These are phyloP conservation scores for Limnephilus marmoratus DNA, from an alignment of 2,888 invertebrate genomes.

Conservation along the genomic window DNA sequence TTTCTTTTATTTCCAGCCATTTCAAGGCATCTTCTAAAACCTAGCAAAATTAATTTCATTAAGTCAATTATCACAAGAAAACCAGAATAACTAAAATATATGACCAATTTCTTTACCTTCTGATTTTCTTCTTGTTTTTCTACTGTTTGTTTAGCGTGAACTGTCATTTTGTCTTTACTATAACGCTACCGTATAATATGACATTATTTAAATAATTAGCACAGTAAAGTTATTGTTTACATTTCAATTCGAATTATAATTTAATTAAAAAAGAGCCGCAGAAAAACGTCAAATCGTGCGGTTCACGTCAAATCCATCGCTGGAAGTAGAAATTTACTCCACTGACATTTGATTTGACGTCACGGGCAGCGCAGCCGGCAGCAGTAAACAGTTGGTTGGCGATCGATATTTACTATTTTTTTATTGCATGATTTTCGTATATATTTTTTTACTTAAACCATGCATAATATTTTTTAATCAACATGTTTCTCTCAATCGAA, in stretches of 20 bases:
- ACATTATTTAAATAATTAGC: neutral
- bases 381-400: no score
- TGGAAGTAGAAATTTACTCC: neutral
- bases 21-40: conserved; percentile 47
- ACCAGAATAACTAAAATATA: neutral
- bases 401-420: no score
- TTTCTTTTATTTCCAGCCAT: conserved; percentile 77
- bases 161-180: neutral
- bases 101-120: neutral
- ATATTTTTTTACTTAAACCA: no score
- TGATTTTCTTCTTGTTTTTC: conserved; percentile 16
- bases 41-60: conserved; percentile 28
- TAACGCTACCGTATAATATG: neutral
- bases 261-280: neutral
- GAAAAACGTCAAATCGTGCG: neutral
- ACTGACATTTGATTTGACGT: neutral
- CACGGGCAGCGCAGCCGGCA: no score
- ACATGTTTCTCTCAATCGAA: no score
- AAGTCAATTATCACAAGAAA: neutral
- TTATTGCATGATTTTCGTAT: no score
- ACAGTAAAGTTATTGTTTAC: neutral
- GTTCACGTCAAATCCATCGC: neutral
- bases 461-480: no score
- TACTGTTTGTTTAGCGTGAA: neutral
- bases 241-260: neutral